Evolutionary conservation across 2,113 vertebrate genomes (phyloP).

Genomic region (Cercopithecus mona): DNA sequence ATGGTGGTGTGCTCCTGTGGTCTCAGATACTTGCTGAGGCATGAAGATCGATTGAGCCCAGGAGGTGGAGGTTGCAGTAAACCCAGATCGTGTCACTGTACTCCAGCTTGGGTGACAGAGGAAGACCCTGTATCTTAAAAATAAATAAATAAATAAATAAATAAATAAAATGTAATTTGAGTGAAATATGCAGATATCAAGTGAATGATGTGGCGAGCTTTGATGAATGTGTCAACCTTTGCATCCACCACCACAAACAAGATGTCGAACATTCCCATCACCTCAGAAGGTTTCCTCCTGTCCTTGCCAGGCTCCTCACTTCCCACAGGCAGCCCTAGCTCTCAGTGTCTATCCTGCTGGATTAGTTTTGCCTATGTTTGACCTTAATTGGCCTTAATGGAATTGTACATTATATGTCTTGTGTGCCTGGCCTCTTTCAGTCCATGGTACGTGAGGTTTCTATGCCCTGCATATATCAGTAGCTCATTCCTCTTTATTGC

Average conservation of each 20-base stretch:
- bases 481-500: not conserved
- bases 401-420: not conserved
- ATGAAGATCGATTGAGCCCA: too few relatives aligned
- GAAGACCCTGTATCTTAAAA: too few relatives aligned
- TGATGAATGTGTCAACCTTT: not conserved
- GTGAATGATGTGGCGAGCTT: not conserved
- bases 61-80: too few relatives aligned
- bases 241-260: not conserved
- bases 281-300: not conserved
- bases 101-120: too few relatives aligned
- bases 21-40: too few relatives aligned
- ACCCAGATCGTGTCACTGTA: too few relatives aligned
- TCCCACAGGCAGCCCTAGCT: not conserved
- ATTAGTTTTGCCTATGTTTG: not conserved
- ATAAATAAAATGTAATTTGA: not conserved
- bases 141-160: too few relatives aligned
- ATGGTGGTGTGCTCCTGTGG: too few relatives aligned
- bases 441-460: not conserved
- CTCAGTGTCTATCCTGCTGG: not conserved
- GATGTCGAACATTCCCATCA: not conserved
- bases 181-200: not conserved
- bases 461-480: not conserved
- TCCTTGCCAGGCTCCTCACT: not conserved
- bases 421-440: not conserved
- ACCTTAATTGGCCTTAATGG: not conserved